phyloP scores from a whole-genome alignment of 1,140 invertebrate genomes.

The Ips typographus region DNA sequence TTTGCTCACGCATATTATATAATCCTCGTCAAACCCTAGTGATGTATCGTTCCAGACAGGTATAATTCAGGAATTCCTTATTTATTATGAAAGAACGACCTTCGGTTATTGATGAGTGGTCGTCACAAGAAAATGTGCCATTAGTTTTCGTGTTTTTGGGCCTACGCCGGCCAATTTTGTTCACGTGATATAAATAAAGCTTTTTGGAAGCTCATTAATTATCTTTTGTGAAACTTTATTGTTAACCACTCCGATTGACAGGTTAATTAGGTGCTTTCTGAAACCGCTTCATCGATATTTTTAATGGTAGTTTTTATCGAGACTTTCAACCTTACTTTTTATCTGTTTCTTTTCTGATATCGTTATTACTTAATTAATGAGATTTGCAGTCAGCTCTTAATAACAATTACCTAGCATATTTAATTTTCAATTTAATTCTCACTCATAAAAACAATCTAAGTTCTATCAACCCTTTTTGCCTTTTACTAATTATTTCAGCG shows the following conservation, averaged over 20 bases:
- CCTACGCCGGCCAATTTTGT: conserved; percentile 9
- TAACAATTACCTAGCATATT: neutral
- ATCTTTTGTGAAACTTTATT: conserved; percentile 18
- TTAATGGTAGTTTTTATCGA: conserved; percentile 7
- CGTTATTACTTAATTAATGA: neutral
- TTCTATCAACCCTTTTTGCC: neutral
- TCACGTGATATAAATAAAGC: conserved; percentile 10
- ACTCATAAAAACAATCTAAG: neutral
- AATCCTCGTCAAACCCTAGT: neutral
- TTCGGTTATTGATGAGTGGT: conserved; percentile 17
- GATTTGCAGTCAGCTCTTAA: neutral
- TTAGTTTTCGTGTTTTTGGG: conserved; percentile 20
- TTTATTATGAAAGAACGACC: conserved; percentile 18
- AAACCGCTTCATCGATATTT: conserved; percentile 12
- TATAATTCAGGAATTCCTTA: conserved; percentile 14
- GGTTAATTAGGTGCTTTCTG: conserved; percentile 18
- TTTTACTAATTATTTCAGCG: neutral
- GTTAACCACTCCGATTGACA: conserved; percentile 10
- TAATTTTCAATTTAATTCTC: neutral
- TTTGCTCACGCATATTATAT: conserved; percentile 10
- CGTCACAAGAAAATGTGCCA: conserved; percentile 13
- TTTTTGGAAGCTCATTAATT: conserved; percentile 22
- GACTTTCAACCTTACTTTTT: neutral
- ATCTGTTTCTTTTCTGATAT: neutral
- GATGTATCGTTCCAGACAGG: conserved; percentile 17